phyloP scores from a whole-genome alignment of 2,888 invertebrate genomes.

The Apodemia zela region DNA sequence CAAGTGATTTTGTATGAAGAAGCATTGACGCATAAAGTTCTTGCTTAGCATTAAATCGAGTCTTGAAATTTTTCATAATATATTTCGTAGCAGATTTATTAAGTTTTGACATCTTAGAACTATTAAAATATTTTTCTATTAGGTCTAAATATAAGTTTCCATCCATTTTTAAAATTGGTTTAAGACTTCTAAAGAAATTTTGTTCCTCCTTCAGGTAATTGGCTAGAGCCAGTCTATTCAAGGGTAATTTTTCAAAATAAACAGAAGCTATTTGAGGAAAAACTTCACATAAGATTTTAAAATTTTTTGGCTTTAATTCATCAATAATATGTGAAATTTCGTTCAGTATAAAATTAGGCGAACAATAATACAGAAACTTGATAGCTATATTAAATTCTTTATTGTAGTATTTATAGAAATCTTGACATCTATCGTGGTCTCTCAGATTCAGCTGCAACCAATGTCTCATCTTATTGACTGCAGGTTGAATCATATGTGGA shows the following conservation, averaged over 20 bases:
- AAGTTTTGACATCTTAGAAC: slow-evolving; percentile 29
- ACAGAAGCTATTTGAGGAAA: slow-evolving; percentile 43
- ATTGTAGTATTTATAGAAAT: slow-evolving; percentile 51
- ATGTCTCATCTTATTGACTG: slow-evolving; percentile 50
- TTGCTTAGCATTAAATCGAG: slow-evolving; percentile 43
- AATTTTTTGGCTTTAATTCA: slow-evolving; percentile 43
- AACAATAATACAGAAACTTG: slow-evolving; percentile 47
- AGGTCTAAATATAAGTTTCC: slow-evolving; percentile 45
- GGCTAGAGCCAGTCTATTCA: slow-evolving; percentile 33
- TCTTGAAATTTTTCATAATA: slow-evolving; percentile 44
- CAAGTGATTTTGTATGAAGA: slow-evolving; percentile 44
- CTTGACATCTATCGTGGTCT: slow-evolving; percentile 41
- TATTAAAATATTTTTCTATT: slow-evolving; percentile 45
- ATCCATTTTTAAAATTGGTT: slow-evolving; percentile 44
- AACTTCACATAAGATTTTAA: slow-evolving; percentile 49
- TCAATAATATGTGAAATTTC: slow-evolving; percentile 41
- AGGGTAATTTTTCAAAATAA: slow-evolving; percentile 45
- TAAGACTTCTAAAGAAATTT: slow-evolving; percentile 42
- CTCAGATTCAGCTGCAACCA: slow-evolving; percentile 44
- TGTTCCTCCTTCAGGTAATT: slow-evolving; percentile 36
- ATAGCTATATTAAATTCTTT: slow-evolving; percentile 41
- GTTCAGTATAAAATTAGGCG: slow-evolving; percentile 40
- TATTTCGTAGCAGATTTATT: slow-evolving; percentile 41
- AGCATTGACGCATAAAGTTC: slow-evolving; percentile 48
- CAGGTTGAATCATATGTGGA: slow-evolving; percentile 51